Evolutionary conservation across 2,888 invertebrate genomes (phyloP).

Genomic region (Sesamia inferens): DNA sequence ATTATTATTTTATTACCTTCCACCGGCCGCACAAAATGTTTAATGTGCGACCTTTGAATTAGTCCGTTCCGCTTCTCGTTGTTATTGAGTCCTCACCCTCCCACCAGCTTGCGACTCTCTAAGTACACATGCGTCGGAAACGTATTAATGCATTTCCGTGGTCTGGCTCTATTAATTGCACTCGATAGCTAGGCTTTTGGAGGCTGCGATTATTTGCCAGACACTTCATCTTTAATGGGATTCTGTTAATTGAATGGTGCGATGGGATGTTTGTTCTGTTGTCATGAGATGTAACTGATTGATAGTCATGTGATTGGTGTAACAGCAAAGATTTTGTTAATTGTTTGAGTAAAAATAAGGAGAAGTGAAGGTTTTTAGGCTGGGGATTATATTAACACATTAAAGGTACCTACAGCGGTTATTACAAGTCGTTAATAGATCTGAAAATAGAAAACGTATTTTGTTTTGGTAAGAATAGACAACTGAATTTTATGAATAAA

Average conservation of each 20-base stretch:
- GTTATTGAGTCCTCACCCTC: neutral
- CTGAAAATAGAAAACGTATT: too few relatives aligned
- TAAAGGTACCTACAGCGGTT: too few relatives aligned
- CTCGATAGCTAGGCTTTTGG: conserved; percentile 45
- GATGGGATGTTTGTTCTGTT: conserved; percentile 34
- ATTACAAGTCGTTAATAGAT: too few relatives aligned
- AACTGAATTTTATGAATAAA: too few relatives aligned
- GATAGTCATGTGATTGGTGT: neutral
- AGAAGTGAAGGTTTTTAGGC: neutral
- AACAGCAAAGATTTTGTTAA: neutral
- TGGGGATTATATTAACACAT: too few relatives aligned
- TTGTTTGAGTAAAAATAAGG: neutral
- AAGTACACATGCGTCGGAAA: conserved; percentile 41
- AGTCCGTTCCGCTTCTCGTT: conserved; percentile 8
- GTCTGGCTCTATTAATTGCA: conserved; percentile 53
- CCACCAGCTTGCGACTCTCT: conserved; percentile 19
- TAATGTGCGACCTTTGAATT: neutral
- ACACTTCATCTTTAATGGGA: conserved; percentile 51
- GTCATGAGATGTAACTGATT: conserved; percentile 20
- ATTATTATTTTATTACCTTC: too few relatives aligned
- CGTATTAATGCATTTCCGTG: conserved; percentile 61
- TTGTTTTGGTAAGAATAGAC: too few relatives aligned
- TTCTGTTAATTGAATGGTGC: conserved; percentile 27
- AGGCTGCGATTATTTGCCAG: conserved; percentile 53
- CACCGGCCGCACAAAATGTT: neutral